Base-by-base conservation (phyloP, 1,140 invertebrate species). In the Ooceraea biroi region DNA sequence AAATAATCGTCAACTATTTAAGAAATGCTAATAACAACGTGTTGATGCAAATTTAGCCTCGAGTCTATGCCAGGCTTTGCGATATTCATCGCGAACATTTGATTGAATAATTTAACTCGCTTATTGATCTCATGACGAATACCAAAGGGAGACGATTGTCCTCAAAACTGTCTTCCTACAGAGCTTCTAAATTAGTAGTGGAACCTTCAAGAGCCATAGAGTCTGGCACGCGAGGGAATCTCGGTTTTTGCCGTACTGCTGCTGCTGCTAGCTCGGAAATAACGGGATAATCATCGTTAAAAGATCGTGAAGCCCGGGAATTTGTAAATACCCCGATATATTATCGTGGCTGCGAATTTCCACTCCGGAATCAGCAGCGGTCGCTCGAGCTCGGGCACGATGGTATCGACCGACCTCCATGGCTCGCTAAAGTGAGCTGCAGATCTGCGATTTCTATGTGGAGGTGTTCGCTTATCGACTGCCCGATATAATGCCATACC, bases 331-430 rank as follows among this genome's bases (percentile, higher is more conserved):
- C 46, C 85, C 55, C 61, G 68, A 84, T 61, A 74, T 74, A 85
- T 77, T 85, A 58, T 85, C 46, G 82, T 74, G 77, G 87, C 69
- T 61, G 82, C 58, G 46, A 73, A 27, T 48, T 82, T 74, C 71
- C 77, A 86, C 86, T 90, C 83, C n/a, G n/a, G 65, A 77, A 84
- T 48, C 83, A 82, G 61, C 86, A 82, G 82, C n/a, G n/a, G 74
- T 84, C 82, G 58, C 78, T 82, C 69, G 77, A 83, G 85, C 78
- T 90, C 82, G 82, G 83, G 71, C 77, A 61, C 82, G 82, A 30
- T 73, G 65, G 66, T 91, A 90, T 91, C 89, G 90, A 91, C 83
- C 88, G 83, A 84, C 84, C 76, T 88, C 76, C 83, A 78, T 85
- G 68, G 69, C 46, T 90, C 69, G 84, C 82, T 84, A 58, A 74